A percentile compares a stretch with the other conserved stretches of the same genome.
These are phyloP conservation scores for Ormyrus rosae DNA, from an alignment of 2,888 invertebrate species.

Conservation along the genomic window DNA sequence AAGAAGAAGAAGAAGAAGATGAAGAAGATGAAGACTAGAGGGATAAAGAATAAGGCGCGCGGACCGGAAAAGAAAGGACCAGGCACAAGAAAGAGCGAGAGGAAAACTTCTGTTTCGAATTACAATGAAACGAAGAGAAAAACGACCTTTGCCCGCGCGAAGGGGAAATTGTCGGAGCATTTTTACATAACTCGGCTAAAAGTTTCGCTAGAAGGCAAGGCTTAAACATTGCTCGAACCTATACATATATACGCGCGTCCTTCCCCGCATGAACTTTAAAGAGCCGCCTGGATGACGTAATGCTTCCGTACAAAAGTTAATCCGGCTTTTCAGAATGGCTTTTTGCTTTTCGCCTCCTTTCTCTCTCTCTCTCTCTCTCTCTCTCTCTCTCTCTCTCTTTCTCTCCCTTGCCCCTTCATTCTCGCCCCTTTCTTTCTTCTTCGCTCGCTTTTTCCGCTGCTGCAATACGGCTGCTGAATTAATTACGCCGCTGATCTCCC, in stretches of 20 bases:
- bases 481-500: slow-evolving; percentile 45
- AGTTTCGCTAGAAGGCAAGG: slow-evolving; percentile 14
- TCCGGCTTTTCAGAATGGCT: slow-evolving; percentile 37
- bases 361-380: too few species aligned
- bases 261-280: slow-evolving; percentile 23
- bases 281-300: slow-evolving; percentile 36
- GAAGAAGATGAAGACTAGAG: too few species aligned
- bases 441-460: background rate
- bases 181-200: slow-evolving; percentile 41
- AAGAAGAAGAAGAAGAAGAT: background rate
- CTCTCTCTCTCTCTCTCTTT: background rate
- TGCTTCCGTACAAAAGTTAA: slow-evolving; percentile 47
- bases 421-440: background rate
- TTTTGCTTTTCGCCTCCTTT: slow-evolving; percentile 17
- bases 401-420: background rate
- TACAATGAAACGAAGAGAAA: slow-evolving; percentile 9
- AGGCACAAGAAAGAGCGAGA: background rate
- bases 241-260: background rate
- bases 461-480: slow-evolving; percentile 45
- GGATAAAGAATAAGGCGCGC: too few species aligned
- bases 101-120: slow-evolving; percentile 37
- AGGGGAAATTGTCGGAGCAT: slow-evolving; percentile 21
- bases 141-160: background rate
- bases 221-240: slow-evolving; percentile 12
- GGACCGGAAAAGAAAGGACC: too few species aligned